phyloP scores from a whole-genome alignment of 2,113 vertebrate species.

The Brachirus orientalis region DNA sequence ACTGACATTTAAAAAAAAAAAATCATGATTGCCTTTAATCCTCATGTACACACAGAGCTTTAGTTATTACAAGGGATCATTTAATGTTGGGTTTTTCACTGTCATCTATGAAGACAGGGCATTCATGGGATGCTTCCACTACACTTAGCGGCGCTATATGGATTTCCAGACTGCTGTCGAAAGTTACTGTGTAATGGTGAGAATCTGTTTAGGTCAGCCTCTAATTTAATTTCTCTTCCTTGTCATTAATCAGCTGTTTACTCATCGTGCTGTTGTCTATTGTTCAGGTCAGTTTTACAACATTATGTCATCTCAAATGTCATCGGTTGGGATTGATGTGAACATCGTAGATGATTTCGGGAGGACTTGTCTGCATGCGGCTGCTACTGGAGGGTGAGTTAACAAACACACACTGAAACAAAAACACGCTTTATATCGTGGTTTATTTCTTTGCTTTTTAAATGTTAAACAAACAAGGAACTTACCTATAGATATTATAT shows the following conservation, averaged over 20 bases:
- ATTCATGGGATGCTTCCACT: slow-evolving; percentile 95
- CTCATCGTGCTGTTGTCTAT: not conserved
- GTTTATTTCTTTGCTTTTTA: too few relatives aligned
- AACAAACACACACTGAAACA: not conserved
- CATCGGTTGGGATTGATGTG: slow-evolving; percentile 90
- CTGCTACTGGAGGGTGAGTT: slow-evolving; percentile 92
- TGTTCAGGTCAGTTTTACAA: slow-evolving; percentile 91
- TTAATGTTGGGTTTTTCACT: not conserved
- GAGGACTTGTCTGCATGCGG: slow-evolving; percentile 94
- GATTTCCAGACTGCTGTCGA: slow-evolving; percentile 96
- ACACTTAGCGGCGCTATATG: slow-evolving; percentile 92
- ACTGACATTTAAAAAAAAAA: too few relatives aligned
- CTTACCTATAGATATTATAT: too few relatives aligned
- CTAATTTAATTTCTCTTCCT: not conserved
- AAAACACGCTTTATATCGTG: too few relatives aligned
- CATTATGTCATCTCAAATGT: slow-evolving; percentile 86
- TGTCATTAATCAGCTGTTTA: not conserved
- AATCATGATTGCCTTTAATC: too few relatives aligned
- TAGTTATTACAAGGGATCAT: not conserved
- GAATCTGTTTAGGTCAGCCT: slow-evolving; percentile 4
- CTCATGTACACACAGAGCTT: not conserved
- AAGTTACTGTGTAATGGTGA: slow-evolving; percentile 95
- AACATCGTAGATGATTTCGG: slow-evolving; percentile 90
- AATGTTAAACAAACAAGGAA: too few relatives aligned
- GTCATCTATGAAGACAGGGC: slow-evolving; percentile 83